Base-by-base conservation (phyloP, 1,140 invertebrate genomes). In the Sycobia sp. region DNA sequence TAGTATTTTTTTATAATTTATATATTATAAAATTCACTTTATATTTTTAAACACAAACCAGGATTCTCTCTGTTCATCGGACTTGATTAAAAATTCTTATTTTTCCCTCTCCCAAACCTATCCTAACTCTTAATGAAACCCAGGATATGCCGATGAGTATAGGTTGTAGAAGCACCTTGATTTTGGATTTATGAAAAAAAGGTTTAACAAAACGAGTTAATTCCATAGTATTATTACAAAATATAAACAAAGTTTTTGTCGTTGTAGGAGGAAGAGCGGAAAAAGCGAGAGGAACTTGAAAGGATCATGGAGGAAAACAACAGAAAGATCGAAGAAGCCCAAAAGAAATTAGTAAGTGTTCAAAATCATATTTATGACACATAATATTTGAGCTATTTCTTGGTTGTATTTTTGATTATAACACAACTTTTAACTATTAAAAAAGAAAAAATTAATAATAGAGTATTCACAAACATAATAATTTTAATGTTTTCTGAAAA, bases 251-350 rank as follows among this genome's bases (percentile, higher is more conserved):
- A 67, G 69, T 67, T 67, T 66, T 80, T 82, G 78, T 81, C 79
- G 71, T 82, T 82, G 75, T 82, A 97, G 95, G 95, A 96, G 85
- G 94, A 96, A 88, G 95, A 97, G 86, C 88, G 87, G 83, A 90
- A 90, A 84, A 96, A 97, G 85, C 88, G 94, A 70, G 91, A 95
- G 87, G 93, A 95, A 83, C 85, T 97, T 72, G 95, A 98, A 84
- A 88, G 89, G 82, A 98, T 98, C 81, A 91, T 97, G 89, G 94
- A 94, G 73, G 95, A 98, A 86, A 98, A 98, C 86, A 96, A 97
- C 86, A 89, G 86, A 83, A 97, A 97, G 86, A 96, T 98, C 68
- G 94, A 97, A 84, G 94, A 97, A 82, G 95, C 95, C 67, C 95
- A 97, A 85, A 89, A 89, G 78, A 96, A 96, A 91, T 85, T 97